Evolutionary conservation across 2,113 vertebrate genomes (phyloP).

Genomic region (Spea bombifrons): DNA sequence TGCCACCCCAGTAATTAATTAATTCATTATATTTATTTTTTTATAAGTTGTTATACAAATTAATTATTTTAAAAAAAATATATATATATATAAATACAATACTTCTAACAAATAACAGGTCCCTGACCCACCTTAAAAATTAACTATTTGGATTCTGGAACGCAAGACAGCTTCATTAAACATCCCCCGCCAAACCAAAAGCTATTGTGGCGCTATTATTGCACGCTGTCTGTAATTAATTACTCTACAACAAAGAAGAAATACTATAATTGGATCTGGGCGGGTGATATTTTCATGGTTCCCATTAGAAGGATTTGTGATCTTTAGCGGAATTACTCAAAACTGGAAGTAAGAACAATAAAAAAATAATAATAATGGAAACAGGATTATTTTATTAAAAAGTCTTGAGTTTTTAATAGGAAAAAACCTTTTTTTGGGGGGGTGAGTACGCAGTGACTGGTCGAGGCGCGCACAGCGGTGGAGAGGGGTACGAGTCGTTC

Average conservation of each 20-base stretch:
- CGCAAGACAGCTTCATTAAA: too few relatives aligned
- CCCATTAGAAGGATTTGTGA: constrained; percentile 1
- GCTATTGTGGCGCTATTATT: background rate
- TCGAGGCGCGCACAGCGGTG: background rate
- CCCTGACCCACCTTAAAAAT: too few relatives aligned
- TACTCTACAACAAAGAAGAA: background rate
- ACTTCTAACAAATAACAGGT: too few relatives aligned
- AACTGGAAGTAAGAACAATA: constrained; percentile 8
- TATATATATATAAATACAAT: too few relatives aligned
- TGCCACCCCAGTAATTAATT: too few relatives aligned
- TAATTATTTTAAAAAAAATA: too few relatives aligned
- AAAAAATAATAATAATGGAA: constrained; percentile 14
- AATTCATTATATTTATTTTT: too few relatives aligned
- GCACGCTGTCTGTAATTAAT: background rate
- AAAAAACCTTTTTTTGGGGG: constrained; percentile 9
- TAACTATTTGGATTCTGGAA: too few relatives aligned
- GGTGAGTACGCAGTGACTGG: constrained; percentile 21
- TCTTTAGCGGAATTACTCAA: background rate
- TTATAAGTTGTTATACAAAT: too few relatives aligned
- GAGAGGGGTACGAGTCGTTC: constrained; percentile 21
- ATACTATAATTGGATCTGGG: background rate
- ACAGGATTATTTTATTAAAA: constrained; percentile 31
- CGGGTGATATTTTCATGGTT: constrained; percentile 15
- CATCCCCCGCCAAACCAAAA: too few relatives aligned
- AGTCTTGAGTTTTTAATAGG: constrained; percentile 14